These are phyloP conservation scores for Momotus momota DNA, from an alignment of 2,797 vertebrate genomes.

Conservation along the genomic window DNA sequence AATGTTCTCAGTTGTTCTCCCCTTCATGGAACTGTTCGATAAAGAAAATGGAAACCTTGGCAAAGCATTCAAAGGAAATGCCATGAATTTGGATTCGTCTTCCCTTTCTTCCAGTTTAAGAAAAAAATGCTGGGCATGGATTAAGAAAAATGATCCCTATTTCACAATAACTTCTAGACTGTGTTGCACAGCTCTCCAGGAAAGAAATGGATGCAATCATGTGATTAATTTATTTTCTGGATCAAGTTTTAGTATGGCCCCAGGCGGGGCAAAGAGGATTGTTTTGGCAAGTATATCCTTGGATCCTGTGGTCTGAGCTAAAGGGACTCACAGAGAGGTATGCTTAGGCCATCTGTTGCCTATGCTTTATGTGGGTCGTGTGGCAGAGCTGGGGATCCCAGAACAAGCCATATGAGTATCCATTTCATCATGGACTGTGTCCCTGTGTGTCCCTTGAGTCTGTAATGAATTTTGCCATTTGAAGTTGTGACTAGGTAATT, in stretches of 20 bases:
- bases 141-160: conserved; percentile 21
- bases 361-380: neutral
- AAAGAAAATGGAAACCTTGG: neutral
- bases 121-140: neutral
- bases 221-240: conserved; percentile 54
- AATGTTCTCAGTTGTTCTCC: neutral
- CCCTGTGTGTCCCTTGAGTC: neutral
- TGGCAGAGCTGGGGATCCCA: neutral
- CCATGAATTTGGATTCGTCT: neutral
- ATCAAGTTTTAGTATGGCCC: neutral
- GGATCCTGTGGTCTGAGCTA: neutral
- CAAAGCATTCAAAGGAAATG: neutral
- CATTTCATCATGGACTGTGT: neutral
- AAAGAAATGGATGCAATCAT: conserved; percentile 30
- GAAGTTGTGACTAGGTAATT: neutral
- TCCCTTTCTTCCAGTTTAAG: conserved; percentile 8
- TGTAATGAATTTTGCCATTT: neutral
- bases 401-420: neutral
- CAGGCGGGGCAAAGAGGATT: neutral
- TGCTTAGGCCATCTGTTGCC: conserved; percentile 31
- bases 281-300: conserved; percentile 27
- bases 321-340: neutral
- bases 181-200: neutral
- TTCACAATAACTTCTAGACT: neutral
- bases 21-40: neutral